Evolutionary conservation across 53 echinoderm and acorn worm species (phyloP).

Genomic region (Stichopus horrens): DNA sequence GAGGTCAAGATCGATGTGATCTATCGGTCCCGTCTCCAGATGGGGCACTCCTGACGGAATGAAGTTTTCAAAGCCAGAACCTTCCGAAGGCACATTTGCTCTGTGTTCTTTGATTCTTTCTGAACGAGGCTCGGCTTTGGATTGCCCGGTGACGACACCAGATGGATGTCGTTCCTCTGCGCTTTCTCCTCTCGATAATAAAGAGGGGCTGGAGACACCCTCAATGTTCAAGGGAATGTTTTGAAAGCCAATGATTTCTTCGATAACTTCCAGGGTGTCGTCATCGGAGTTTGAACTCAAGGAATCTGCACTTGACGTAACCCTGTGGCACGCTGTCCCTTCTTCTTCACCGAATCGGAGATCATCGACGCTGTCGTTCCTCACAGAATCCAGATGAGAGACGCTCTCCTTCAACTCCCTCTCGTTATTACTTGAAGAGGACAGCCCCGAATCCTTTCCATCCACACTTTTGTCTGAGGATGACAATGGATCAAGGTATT

Average conservation of each 20-base stretch:
- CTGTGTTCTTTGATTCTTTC: neutral
- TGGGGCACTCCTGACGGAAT: slow-evolving; percentile 69
- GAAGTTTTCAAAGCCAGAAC: slow-evolving; percentile 54
- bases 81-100: slow-evolving; percentile 3
- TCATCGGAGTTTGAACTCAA: slow-evolving; percentile 39
- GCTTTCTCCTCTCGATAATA: neutral
- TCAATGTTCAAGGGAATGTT: slow-evolving; percentile 7
- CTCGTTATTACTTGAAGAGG: slow-evolving; percentile 2
- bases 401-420: neutral
- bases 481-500: slow-evolving; percentile 32
- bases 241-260: slow-evolving; percentile 44
- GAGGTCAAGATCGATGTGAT: slow-evolving; percentile 88
- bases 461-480: slow-evolving; percentile 17
- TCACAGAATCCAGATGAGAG: neutral
- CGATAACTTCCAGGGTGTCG: slow-evolving; percentile 43
- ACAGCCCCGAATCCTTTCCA: slow-evolving; percentile 28
- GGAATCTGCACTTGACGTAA: slow-evolving; percentile 12
- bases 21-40: slow-evolving; percentile 70
- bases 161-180: neutral
- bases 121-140: neutral
- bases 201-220: neutral
- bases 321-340: neutral
- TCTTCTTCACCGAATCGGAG: neutral
- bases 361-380: neutral
- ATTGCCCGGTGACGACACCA: neutral